A percentile compares a stretch with the other conserved stretches of the same genome.
phyloP scores from a whole-genome alignment of 2,888 invertebrate species.

The Mythimna ferrago region DNA sequence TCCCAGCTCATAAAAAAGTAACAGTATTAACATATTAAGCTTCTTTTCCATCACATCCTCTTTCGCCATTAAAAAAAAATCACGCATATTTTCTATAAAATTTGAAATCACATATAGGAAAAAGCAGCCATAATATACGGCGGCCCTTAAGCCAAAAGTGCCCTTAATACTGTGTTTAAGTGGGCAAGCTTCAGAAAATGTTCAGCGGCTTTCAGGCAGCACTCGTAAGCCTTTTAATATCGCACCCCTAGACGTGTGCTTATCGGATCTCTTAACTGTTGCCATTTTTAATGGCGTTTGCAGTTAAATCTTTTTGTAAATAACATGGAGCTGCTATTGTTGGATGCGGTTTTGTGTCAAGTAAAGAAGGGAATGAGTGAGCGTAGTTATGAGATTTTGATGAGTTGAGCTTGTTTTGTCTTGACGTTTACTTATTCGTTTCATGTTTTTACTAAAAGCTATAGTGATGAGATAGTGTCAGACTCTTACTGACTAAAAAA shows the following conservation, averaged over 20 bases:
- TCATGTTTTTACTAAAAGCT: neutral
- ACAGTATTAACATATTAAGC: neutral
- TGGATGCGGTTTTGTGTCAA: conserved; percentile 10
- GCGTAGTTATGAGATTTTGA: conserved; percentile 1
- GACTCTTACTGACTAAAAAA: no score
- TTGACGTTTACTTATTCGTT: neutral
- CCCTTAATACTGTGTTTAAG: conserved; percentile 90
- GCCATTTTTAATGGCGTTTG: conserved; percentile 83
- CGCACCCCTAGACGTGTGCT: conserved; percentile 80
- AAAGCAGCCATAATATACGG: conserved; percentile 86
- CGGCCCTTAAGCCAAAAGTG: conserved; percentile 85
- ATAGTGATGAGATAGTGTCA: no score
- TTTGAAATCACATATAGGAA: conserved; percentile 70
- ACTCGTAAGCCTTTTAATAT: conserved; percentile 90
- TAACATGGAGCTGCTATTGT: conserved; percentile 3
- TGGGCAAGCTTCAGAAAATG: conserved; percentile 87
- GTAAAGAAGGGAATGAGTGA: neutral
- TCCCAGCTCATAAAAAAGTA: no score
- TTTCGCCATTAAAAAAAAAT: conserved; percentile 25
- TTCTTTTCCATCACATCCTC: conserved; percentile 1
- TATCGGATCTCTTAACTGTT: conserved; percentile 78
- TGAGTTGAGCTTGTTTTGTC: neutral
- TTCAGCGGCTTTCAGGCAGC: conserved; percentile 89
- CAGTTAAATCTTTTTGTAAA: conserved; percentile 63
- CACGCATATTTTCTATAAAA: conserved; percentile 65